A percentile compares a stretch with the other conserved stretches of the same genome.
Conservation (phyloP, 2,888 invertebrate genomes). For the Dolichopus griseipennis region DNA sequence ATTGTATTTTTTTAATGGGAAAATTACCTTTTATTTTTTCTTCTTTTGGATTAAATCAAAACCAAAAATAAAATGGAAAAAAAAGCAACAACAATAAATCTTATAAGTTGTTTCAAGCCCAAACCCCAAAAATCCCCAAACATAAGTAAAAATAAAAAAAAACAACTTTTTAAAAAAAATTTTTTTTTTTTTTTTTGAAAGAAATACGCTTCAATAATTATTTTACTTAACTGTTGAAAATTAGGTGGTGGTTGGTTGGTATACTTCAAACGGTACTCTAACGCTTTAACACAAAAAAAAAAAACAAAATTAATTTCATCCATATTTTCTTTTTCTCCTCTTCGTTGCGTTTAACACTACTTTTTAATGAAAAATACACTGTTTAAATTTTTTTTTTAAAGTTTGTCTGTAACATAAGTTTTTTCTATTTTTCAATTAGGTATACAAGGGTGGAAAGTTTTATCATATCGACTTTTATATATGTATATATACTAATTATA, state of each 20-base stretch:
- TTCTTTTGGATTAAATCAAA: background rate
- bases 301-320: background rate
- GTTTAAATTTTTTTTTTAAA: too few relatives aligned
- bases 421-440: too few relatives aligned
- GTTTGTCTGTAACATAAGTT: too few relatives aligned
- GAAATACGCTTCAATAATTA: background rate
- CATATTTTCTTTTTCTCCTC: background rate
- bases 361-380: too few relatives aligned
- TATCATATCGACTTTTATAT: too few relatives aligned
- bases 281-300: background rate
- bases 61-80: background rate
- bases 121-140: background rate
- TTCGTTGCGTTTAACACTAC: too few relatives aligned
- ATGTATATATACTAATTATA: too few relatives aligned
- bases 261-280: background rate
- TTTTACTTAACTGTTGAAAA: background rate
- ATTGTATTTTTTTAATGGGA: conserved; percentile 6
- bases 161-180: too few relatives aligned
- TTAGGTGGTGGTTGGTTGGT: background rate
- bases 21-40: background rate
- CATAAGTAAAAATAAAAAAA: background rate
- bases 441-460: too few relatives aligned
- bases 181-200: background rate
- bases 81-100: background rate
- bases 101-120: background rate